phyloP scores from a whole-genome alignment of 1,140 invertebrate species.

The Cydia strobilella region DNA sequence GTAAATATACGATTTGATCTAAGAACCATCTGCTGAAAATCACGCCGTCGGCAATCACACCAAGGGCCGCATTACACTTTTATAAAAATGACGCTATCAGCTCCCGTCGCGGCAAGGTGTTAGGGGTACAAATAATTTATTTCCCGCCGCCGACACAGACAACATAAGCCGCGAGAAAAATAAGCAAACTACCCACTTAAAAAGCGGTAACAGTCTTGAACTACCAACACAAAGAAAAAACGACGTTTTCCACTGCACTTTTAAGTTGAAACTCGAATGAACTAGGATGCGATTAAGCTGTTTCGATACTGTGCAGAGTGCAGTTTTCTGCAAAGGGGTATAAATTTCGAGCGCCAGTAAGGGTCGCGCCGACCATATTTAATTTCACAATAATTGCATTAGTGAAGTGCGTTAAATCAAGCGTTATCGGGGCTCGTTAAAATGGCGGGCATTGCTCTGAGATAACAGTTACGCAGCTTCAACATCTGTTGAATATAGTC shows the following conservation, averaged over 20 bases:
- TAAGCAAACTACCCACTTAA: conserved; percentile 77
- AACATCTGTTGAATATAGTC: conserved; percentile 11
- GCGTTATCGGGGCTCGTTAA: conserved; percentile 56
- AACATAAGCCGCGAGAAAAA: conserved; percentile 76
- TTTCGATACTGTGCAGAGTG: conserved; percentile 46
- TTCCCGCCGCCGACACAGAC: conserved; percentile 66
- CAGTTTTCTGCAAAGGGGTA: conserved; percentile 70
- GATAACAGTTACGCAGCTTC: conserved; percentile 28
- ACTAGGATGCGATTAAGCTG: conserved; percentile 45
- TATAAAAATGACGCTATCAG: conserved; percentile 77
- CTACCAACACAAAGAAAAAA: conserved; percentile 42
- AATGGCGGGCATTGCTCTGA: conserved; percentile 50
- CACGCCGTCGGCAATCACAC: conserved; percentile 61
- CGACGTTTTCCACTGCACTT: conserved; percentile 50
- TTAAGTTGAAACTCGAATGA: conserved; percentile 65
- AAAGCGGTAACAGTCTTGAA: conserved; percentile 49
- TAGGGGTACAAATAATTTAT: conserved; percentile 77
- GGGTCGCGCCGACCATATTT: conserved; percentile 71
- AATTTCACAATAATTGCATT: conserved; percentile 79
- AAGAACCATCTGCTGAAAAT: conserved; percentile 30
- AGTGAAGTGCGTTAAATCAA: conserved; percentile 70
- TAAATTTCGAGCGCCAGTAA: conserved; percentile 63
- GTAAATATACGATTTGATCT: not conserved
- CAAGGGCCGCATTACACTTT: conserved; percentile 75
- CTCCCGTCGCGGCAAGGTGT: conserved; percentile 62